Evolutionary conservation across 2,797 vertebrate species (phyloP).

Genomic region (Coendou prehensilis): DNA sequence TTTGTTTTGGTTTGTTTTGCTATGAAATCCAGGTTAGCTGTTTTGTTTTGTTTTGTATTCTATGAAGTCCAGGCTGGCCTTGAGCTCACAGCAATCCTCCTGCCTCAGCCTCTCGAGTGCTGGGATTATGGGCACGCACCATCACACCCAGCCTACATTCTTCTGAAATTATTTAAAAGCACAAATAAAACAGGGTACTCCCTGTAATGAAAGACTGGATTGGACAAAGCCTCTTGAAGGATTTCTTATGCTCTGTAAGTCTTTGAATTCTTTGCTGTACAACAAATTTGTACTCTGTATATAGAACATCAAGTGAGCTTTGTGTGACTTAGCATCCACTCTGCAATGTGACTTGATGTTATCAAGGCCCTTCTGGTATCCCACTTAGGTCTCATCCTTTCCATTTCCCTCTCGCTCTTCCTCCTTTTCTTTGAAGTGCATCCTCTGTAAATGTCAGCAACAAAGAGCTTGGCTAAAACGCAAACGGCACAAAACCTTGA

Average conservation of each 20-base stretch:
- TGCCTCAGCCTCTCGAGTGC: neutral
- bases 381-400: fast-evolving
- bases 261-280: neutral
- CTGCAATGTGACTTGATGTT: fast-evolving
- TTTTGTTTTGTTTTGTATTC: neutral
- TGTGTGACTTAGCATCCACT: fast-evolving
- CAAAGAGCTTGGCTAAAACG: neutral
- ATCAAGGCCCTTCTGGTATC: neutral
- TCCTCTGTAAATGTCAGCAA: neutral
- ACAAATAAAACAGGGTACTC: neutral
- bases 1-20: neutral
- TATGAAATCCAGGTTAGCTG: neutral
- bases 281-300: neutral
- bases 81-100: neutral
- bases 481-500: neutral
- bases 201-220: neutral
- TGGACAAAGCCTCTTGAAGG: neutral
- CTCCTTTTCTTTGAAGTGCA: neutral
- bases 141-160: neutral
- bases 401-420: fast-evolving
- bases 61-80: neutral
- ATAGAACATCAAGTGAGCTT: neutral
- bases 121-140: neutral
- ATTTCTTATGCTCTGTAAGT: neutral
- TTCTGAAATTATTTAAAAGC: neutral